Evolutionary conservation across 2,888 invertebrate genomes (phyloP).

Genomic region (Tinea trinotella): DNA sequence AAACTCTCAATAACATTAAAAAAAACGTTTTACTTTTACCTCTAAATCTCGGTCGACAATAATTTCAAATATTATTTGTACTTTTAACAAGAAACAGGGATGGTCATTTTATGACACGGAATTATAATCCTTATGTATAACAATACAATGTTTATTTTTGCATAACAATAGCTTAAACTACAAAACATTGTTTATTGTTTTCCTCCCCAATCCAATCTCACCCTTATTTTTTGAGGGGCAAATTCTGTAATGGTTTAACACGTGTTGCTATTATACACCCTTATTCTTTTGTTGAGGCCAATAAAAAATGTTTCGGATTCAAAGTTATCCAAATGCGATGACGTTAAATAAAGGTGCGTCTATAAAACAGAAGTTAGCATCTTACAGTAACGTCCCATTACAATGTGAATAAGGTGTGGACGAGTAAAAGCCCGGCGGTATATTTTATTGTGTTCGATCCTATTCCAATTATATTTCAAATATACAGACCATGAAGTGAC

Average conservation of each 20-base stretch:
- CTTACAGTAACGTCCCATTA: constrained; percentile 55
- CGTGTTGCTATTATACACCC: not conserved
- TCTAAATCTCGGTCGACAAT: constrained; percentile 8
- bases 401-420: constrained; percentile 33
- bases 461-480: too few species aligned
- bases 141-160: not conserved
- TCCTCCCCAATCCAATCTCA: not conserved
- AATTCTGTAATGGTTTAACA: not conserved
- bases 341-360: constrained; percentile 60
- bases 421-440: not conserved
- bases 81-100: constrained; percentile 13
- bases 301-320: constrained; percentile 63
- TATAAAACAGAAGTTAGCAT: constrained; percentile 69
- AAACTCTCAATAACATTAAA: constrained; percentile 13
- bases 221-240: not conserved
- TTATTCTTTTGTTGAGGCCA: constrained; percentile 28
- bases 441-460: too few species aligned
- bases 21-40: not conserved
- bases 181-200: constrained; percentile 12
- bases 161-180: not conserved
- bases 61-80: constrained; percentile 12
- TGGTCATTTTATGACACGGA: not conserved
- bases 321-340: constrained; percentile 61
- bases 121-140: not conserved
- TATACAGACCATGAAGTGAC: too few species aligned